Base-by-base conservation (phyloP, 2,113 vertebrate species). In the Carassius carassius region DNA sequence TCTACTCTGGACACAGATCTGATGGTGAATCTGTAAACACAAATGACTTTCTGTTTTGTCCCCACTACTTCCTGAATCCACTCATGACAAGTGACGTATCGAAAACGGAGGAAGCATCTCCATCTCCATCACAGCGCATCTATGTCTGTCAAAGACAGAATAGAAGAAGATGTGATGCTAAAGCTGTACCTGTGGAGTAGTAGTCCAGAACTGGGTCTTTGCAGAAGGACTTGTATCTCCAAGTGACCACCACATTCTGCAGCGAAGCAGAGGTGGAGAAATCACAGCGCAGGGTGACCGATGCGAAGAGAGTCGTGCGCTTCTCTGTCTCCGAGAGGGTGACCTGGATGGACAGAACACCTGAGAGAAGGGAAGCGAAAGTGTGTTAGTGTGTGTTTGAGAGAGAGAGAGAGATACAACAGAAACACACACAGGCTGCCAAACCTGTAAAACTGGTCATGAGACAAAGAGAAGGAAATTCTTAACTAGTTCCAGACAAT, bases 201-300 rank as follows among this genome's bases (percentile, higher is more conserved):
- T 97, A 98, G 44, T 99, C 95, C 87, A 99, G 95, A 75, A 99
- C 95, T 0, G 98, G 98, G 87, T 99, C 98, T 90, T 95, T 97
- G 94, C 98, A 99, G 94, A 97, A 99, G 83, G 97, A 96, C 92
- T 98, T 99, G 93, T 70, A 99, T 79, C 87, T 93, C 98, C 98
- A 99, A 0, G 95, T 97, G 93, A 99, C 93, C 25, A 97, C 89
- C 23, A 98, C 96, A 0, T 96, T 95, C 85, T 98, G 97, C 62
- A 91, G 89, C 87, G 87, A 95, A 0, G 96, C 95, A 0, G 97
- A 98, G 41, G 98, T 99, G 90, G 96, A 95, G 51, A 95, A 99
- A 83, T 99, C 98, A 89, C 98, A 99, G 72, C 92, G 95, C 37
- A 99, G 94, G 49, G 87, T 77, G 12, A 99, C 84, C 0, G 91